Percentiles rank a stretch among this genome's conserved stretches.
Evolutionary conservation across 2,113 vertebrate genomes (phyloP).

Genomic region (Mesitornis unicolor): DNA sequence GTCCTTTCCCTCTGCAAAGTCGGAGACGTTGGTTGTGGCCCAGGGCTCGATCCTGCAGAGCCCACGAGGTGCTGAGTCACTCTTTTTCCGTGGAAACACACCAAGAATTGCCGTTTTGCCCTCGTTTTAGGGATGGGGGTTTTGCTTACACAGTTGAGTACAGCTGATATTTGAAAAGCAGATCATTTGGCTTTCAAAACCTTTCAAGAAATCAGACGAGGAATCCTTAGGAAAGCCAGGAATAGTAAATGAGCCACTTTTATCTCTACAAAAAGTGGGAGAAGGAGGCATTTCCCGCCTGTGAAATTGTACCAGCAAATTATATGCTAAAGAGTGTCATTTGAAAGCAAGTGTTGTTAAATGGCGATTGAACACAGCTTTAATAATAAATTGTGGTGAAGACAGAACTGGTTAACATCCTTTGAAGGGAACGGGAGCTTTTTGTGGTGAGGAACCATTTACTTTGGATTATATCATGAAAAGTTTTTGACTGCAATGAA

Average conservation of each 20-base stretch:
- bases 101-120: not conserved
- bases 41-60: not conserved
- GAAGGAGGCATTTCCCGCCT: not conserved
- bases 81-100: not conserved
- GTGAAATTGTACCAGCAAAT: not conserved
- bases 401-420: conserved; percentile 46
- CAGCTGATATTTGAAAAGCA: not conserved
- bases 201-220: not conserved
- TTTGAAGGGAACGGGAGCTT: conserved; percentile 50
- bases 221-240: not conserved
- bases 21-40: not conserved
- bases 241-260: not conserved
- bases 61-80: not conserved
- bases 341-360: not conserved
- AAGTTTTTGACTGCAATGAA: not conserved
- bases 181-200: not conserved
- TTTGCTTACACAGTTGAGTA: not conserved
- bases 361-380: conserved; percentile 5
- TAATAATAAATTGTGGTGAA: conserved; percentile 42
- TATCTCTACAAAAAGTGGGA: not conserved
- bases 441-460: conserved; percentile 49
- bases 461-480: conserved; percentile 37
- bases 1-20: not conserved
- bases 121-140: not conserved
- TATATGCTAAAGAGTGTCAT: not conserved